phyloP scores from a whole-genome alignment of 2,888 invertebrate species.

The Notodonta dromedarius region DNA sequence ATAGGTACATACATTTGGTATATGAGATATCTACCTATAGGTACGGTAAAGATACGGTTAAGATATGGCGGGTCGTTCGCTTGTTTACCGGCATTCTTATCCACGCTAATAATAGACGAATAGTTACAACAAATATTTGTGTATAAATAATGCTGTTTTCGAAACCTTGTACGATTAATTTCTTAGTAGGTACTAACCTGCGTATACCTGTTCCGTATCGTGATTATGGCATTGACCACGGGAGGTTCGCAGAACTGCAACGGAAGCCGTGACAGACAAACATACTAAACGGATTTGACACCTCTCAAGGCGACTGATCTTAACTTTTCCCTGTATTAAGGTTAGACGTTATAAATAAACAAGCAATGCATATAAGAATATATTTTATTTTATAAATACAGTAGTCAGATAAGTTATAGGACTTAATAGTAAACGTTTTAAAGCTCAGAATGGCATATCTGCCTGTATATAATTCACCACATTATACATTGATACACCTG shows the following conservation, averaged over 20 bases:
- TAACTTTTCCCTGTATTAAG: not conserved
- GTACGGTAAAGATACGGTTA: too few relatives aligned
- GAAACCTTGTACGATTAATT: not conserved
- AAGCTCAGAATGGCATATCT: too few relatives aligned
- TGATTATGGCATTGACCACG: not conserved
- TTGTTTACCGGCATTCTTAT: too few relatives aligned
- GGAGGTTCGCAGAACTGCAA: not conserved
- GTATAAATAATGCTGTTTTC: not conserved
- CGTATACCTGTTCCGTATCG: not conserved
- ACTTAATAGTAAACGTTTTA: too few relatives aligned
- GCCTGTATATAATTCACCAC: too few relatives aligned
- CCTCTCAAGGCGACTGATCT: not conserved
- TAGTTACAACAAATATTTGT: too few relatives aligned
- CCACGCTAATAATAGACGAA: too few relatives aligned
- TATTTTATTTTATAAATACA: not conserved
- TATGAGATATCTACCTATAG: too few relatives aligned
- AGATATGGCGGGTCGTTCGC: too few relatives aligned
- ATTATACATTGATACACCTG: too few relatives aligned
- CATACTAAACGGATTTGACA: slow-evolving; percentile 3
- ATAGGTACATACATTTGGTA: too few relatives aligned
- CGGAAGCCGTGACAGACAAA: not conserved
- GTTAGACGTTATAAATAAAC: slow-evolving; percentile 1
- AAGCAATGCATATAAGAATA: not conserved
- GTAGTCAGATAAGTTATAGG: not conserved
- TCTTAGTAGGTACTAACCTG: not conserved